A percentile compares a stretch with the other conserved stretches of the same genome.
Conservation (phyloP, 2,888 invertebrate genomes). For the Liopterus haemorrhoidalis region DNA sequence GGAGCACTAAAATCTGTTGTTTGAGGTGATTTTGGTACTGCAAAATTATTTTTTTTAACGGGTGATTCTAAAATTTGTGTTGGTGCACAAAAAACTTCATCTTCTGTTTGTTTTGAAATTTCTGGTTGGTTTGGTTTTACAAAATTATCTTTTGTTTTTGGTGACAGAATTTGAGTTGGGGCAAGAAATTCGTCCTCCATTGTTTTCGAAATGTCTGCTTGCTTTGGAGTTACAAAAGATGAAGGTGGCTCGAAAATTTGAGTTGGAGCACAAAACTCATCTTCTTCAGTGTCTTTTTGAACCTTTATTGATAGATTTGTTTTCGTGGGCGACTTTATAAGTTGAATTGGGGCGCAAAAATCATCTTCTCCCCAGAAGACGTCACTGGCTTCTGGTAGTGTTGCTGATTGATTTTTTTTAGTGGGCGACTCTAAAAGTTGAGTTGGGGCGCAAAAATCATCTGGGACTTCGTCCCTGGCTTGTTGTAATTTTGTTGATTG, state of each 20-base stretch:
- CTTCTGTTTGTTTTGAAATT: conserved; percentile 6
- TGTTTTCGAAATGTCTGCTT: background rate
- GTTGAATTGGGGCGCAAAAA: conserved; percentile 5
- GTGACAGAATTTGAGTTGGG: conserved; percentile 7
- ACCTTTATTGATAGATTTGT: background rate
- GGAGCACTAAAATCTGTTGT: conserved; percentile 17
- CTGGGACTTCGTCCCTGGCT: background rate
- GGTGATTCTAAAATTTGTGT: conserved; percentile 27
- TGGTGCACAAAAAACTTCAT: conserved; percentile 30
- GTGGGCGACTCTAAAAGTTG: conserved; percentile 1
- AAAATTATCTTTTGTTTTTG: background rate
- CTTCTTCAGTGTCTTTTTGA: background rate
- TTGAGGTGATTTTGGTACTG: conserved; percentile 15
- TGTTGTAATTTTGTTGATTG: no score
- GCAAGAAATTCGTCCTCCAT: conserved; percentile 1
- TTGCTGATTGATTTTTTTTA: background rate
- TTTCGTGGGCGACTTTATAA: background rate
- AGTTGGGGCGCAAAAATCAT: conserved; percentile 12
- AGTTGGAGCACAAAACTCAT: conserved; percentile 10
- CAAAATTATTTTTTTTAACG: conserved; percentile 14
- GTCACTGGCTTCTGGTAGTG: background rate
- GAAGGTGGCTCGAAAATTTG: no score
- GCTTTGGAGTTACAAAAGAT: background rate
- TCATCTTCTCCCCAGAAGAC: background rate
- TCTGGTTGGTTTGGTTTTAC: background rate